Evolutionary conservation across 2,888 invertebrate genomes (phyloP).

Genomic region (Xylota sylvarum): DNA sequence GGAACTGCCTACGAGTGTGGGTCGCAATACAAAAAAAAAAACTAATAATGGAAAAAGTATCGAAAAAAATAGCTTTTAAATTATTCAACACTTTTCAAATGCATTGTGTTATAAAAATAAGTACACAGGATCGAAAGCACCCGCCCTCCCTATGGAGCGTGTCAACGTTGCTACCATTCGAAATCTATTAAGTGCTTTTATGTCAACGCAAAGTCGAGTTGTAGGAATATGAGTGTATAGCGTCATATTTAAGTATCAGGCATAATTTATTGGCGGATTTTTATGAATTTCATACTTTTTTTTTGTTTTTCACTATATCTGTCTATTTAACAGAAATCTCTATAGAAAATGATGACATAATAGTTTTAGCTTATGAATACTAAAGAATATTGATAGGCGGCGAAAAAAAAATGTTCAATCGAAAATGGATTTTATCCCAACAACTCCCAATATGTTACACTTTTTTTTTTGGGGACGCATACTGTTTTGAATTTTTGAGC

Average conservation of each 20-base stretch:
- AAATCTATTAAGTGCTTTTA: slow-evolving; percentile 71
- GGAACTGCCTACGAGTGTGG: slow-evolving; percentile 16
- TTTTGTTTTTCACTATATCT: slow-evolving; percentile 11
- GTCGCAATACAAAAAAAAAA: slow-evolving; percentile 23
- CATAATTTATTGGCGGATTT: slow-evolving; percentile 73
- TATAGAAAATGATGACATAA: slow-evolving; percentile 74
- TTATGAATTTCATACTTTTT: slow-evolving; percentile 47
- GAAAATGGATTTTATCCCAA: slow-evolving; percentile 33
- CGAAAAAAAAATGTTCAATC: slow-evolving; percentile 5
- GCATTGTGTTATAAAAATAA: slow-evolving; percentile 63
- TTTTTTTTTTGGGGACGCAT: slow-evolving; percentile 23
- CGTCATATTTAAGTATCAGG: slow-evolving; percentile 59
- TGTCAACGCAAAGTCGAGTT: slow-evolving; percentile 57
- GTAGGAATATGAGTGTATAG: slow-evolving; percentile 20
- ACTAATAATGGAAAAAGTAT: slow-evolving; percentile 34
- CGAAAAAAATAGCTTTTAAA: slow-evolving; percentile 60
- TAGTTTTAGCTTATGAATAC: slow-evolving; percentile 70
- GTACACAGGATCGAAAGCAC: slow-evolving; percentile 37
- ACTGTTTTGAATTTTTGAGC: slow-evolving; percentile 34
- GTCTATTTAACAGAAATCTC: slow-evolving; percentile 54
- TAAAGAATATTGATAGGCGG: slow-evolving; percentile 40
- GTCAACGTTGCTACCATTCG: slow-evolving; percentile 31
- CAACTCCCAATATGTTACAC: slow-evolving; percentile 49
- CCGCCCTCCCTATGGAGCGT: slow-evolving; percentile 14
- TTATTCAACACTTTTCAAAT: slow-evolving; percentile 75